Conservation (phyloP, 2,888 invertebrate species). For the Augochlorella aurata region DNA sequence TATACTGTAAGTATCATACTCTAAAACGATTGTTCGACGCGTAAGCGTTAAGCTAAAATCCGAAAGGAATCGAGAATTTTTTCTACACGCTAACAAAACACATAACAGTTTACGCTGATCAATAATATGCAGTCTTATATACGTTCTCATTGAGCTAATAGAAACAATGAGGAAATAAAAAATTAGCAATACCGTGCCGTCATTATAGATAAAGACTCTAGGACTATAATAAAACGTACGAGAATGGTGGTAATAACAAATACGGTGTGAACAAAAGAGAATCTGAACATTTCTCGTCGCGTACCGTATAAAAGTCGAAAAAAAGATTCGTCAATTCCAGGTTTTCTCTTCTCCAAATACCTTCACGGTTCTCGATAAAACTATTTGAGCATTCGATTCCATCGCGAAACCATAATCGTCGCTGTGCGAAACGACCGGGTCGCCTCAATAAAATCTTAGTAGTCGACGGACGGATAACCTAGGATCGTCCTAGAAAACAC, state of each 20-base stretch:
- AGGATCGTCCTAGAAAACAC: background rate
- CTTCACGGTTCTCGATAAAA: slow-evolving; percentile 2
- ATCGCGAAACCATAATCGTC: background rate
- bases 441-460: background rate
- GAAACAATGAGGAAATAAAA: background rate
- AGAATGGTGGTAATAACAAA: background rate
- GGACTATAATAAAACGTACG: background rate
- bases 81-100: slow-evolving; percentile 2
- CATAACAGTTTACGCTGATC: slow-evolving; percentile 28
- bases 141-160: slow-evolving; percentile 6
- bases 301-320: background rate
- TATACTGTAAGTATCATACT: background rate
- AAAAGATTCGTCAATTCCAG: background rate
- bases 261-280: background rate
- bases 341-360: slow-evolving; percentile 1
- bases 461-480: slow-evolving; percentile 27
- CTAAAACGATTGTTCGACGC: background rate
- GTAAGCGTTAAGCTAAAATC: background rate
- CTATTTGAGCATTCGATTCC: slow-evolving; percentile 10
- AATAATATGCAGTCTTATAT: slow-evolving; percentile 42
- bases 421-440: slow-evolving; percentile 1
- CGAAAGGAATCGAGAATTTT: background rate
- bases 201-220: slow-evolving; percentile 23
- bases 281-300: background rate
- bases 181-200: slow-evolving; percentile 16